These are phyloP conservation scores for Melangyna quadrimaculata DNA, from an alignment of 2,888 invertebrate genomes.

Conservation along the genomic window DNA sequence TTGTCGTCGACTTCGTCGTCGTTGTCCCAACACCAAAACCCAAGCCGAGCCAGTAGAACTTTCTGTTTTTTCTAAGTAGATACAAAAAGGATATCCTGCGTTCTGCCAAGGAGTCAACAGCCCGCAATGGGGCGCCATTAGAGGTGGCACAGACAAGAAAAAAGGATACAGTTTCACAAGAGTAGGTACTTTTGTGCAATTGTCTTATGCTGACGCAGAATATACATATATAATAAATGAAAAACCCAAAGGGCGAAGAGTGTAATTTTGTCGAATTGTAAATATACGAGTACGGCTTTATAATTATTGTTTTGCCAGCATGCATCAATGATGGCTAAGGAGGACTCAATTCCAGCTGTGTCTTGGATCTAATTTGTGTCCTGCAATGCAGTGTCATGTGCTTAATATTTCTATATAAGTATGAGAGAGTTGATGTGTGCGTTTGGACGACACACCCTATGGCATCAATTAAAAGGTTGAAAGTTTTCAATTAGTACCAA, in stretches of 20 bases:
- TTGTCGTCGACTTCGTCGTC: conserved; percentile 42
- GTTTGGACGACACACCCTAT: conserved; percentile 39
- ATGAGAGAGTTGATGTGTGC: neutral
- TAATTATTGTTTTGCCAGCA: conserved; percentile 36
- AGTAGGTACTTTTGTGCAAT: conserved; percentile 37
- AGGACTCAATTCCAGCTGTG: conserved; percentile 33
- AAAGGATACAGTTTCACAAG: conserved; percentile 46
- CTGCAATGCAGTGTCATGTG: conserved; percentile 34
- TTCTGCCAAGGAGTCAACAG: conserved; percentile 40
- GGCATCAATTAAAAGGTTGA: conserved; percentile 65
- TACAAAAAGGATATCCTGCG: conserved; percentile 31
- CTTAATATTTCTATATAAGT: neutral
- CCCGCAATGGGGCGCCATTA: conserved; percentile 48
- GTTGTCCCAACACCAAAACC: neutral
- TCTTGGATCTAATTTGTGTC: conserved; percentile 18
- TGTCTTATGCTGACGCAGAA: conserved; percentile 32
- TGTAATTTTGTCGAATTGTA: conserved; percentile 52
- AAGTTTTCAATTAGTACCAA: conserved; percentile 63
- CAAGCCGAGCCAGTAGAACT: neutral
- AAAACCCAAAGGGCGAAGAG: conserved; percentile 13
- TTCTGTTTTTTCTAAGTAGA: conserved; percentile 11
- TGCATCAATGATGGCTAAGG: conserved; percentile 28
- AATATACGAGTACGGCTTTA: conserved; percentile 24
- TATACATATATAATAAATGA: too few relatives aligned
- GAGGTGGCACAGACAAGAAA: conserved; percentile 12